Evolutionary conservation across 2,888 invertebrate genomes (phyloP), one percentile per base, ranked within the genome.

Genomic region (Flexamia atlantica): DNA sequence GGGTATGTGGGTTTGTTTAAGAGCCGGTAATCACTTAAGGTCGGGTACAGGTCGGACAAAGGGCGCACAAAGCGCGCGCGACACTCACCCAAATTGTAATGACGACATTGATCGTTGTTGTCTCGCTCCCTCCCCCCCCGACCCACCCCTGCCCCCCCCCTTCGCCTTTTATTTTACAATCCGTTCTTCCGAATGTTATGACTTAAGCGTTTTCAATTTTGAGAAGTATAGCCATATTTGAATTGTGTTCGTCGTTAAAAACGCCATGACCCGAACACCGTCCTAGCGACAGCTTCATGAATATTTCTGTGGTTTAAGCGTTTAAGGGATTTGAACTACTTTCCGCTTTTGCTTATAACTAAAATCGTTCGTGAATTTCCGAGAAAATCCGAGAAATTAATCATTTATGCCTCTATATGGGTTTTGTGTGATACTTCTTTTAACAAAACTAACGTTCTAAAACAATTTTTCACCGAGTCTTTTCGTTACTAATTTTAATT

Each of bases 81-180:
- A 70, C 70, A 70, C 70, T 70, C 70, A 70, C 32, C n/a, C 70
- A 70, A 70, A 70, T 70, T 70, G 70, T 70, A 70, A 70, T 70
- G 70, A 70, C 70, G 70, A 70, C 70, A 70, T 70, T 70, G 70
- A 70, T 70, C 70, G 36, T 14, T 9, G n/a, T n/a, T 3, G n/a
- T 70, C 40, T 40, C 40, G 5, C 40, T 0, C 17, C 23, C 40
- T 40, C 70, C 64, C 28, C 20, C 2, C 64, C 30, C 64, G 9
- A 5, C 64, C 1, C 30, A 1, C 64, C 28, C 12, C 28, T 30
- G 12, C 25, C 12, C 1, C 12, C 20, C 57, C 57, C 57, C 57
- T 57, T 57, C 57, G 57, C 57, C 57, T 25, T 64, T 25, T 64
- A 64, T 64, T 64, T 64, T 64, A 64, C 64, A 4, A 64, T 57